Base-by-base conservation (phyloP, 1,140 invertebrate genomes). In the Papilio glaucus region DNA sequence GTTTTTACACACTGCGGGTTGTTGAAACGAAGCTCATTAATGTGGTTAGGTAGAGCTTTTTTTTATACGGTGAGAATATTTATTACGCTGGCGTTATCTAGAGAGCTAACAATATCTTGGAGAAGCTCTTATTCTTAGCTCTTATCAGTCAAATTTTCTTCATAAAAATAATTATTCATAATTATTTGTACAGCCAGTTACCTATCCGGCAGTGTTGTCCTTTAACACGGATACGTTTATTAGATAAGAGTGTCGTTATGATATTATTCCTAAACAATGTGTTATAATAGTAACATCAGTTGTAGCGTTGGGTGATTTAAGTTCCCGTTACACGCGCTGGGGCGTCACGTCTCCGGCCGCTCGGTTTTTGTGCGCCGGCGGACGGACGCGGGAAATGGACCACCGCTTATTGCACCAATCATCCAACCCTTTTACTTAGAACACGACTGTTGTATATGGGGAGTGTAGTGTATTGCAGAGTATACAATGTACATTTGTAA, bases 311-410 rank as follows among this genome's bases (percentile, higher is more conserved):
- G 26, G 9, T 63, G 15, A 39, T 37, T 18, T 29, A 38, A 63
- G 33, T 65, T 65, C 37, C 62, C 62, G 38, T 65, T 65, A 65
- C n/a, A 41, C n/a, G 57, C 26, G 24, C 4, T 41, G 62, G 6
- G 5, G 5, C 42, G 10, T 39, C 62, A 8, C 61, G 29, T 62
- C 53, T 57, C 12, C 24, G 0, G 8, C 7, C 2, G 7, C 13
- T 39, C 4, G 24, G 2, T 77, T 77, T 77, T 77, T 77, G 45
- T 77, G 24, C 29, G 10, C 38, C 60, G 53, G 60, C 72, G 72
- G 72, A 77, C 71, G 72, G 68, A 73, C 71, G 63, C 63, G 39
- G 63, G 63, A 67, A 67, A 67, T 67, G 63, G 39, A 67, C 63
- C 63, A 26, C 7, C 37, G 37, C 0, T 38, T 26, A 21, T 65